Base-by-base conservation (phyloP, 1,140 invertebrate species). In the Pseudomyrmex flavicornis region DNA sequence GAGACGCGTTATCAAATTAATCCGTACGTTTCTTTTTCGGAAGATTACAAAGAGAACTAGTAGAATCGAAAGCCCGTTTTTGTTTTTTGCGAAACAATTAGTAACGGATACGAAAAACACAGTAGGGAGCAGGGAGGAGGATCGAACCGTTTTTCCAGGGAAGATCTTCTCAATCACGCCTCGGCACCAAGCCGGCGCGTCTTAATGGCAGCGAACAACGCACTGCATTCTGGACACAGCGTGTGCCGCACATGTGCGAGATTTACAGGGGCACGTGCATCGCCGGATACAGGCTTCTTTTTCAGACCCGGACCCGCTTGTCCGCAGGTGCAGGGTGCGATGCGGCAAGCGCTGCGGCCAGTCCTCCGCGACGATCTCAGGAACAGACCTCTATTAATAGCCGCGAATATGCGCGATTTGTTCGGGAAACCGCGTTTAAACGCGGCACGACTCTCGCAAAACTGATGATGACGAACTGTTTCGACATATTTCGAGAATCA, bases 251-350 rank as follows among this genome's bases (percentile, higher is more conserved):
- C 79, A 83, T 75, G 85, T 86, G 86, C 83, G 77, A 76, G 54
- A 35, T 88, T 88, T 73, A 86, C 85, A 85, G 86, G 88, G 88
- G 86, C 90, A 90, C 90, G 90, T 89, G 88, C 83, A 84, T 61
- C 68, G 83, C 87, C 88, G 88, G 88, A 90, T 90, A 84, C 83
- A 84, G 35, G 76, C 76, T 77, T 44, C 72, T 82, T 82, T 82
- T 82, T 75, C 77, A 35, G 35, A 35, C 35, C 50, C 76, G 54
- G 54, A n/a, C n/a, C 73, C 73, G 77, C 35, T 88, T 73, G 61
- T 50, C 56, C 79, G 88, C 89, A 90, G 89, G 89, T 90, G 89
- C 85, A 77, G 56, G 66, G 66, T 66, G 66, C 76, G 54, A 80
- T 58, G 66, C 44, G 17, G 2, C 62, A 35, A 15, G 83, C 69